phyloP scores from a whole-genome alignment of 2,113 vertebrate genomes.

The Fulica atra region DNA sequence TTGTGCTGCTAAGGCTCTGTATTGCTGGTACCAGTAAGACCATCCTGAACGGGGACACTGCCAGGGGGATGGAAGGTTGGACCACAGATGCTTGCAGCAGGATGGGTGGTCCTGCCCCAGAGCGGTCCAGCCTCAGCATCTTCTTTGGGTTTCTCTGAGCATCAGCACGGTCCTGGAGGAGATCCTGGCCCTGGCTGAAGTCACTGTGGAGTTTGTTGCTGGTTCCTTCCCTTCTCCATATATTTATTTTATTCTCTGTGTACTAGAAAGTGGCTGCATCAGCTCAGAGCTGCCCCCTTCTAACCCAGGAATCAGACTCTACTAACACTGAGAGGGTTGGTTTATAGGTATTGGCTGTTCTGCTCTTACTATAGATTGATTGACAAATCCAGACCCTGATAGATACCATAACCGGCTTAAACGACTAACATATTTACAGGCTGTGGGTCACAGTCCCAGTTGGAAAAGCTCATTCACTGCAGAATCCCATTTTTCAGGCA shows the following conservation, averaged over 20 bases:
- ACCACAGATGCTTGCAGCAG: fast-evolving
- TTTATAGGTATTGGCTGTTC: neutral
- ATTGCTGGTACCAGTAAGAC: fast-evolving
- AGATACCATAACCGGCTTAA: neutral
- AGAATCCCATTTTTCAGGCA: neutral
- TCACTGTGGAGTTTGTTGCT: neutral
- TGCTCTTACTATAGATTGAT: neutral
- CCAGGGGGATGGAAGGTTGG: neutral
- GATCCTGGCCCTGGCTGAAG: neutral
- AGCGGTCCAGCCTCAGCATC: neutral
- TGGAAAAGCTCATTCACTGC: neutral
- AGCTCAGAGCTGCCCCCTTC: neutral
- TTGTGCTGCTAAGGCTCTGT: neutral
- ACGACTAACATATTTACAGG: neutral
- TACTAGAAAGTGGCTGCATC: neutral
- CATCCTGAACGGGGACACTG: neutral
- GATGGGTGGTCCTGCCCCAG: neutral
- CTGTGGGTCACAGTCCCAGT: neutral
- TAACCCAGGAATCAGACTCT: neutral
- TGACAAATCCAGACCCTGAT: neutral
- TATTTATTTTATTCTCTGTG: no score
- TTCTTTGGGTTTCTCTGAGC: neutral
- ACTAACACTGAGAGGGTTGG: neutral
- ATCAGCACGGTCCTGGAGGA: neutral
- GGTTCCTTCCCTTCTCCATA: neutral